Evolutionary conservation across 2,797 vertebrate species (phyloP).

Genomic region (Linurgus olivaceus): DNA sequence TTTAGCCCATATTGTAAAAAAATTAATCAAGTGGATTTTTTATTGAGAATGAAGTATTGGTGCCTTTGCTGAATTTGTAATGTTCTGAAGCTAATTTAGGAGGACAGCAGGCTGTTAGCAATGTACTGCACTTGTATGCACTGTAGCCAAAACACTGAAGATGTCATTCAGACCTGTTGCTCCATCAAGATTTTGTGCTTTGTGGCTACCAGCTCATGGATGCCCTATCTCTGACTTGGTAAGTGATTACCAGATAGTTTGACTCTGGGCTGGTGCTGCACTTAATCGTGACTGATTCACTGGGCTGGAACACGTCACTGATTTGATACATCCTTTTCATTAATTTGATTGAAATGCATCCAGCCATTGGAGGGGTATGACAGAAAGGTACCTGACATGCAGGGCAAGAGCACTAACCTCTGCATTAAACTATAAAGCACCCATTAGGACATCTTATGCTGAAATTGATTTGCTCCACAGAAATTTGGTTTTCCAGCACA

Average conservation of each 20-base stretch:
- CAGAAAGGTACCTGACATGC: conserved; percentile 25
- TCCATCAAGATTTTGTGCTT: background rate
- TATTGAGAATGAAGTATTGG: background rate
- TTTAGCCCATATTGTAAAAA: background rate
- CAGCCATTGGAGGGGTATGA: conserved; percentile 13
- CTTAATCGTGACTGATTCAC: conserved; percentile 39
- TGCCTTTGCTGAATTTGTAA: background rate
- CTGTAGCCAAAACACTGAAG: background rate
- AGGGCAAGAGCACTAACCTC: conserved; percentile 17
- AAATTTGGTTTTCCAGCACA: conserved; percentile 55
- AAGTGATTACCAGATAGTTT: conserved; percentile 28
- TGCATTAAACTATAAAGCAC: conserved; percentile 47
- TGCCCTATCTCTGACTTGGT: background rate
- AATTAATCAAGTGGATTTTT: background rate
- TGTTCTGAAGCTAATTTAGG: background rate
- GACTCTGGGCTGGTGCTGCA: background rate
- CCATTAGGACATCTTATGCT: conserved; percentile 49
- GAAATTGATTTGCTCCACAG: conserved; percentile 54
- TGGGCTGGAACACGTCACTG: conserved; percentile 40
- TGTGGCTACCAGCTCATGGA: conserved; percentile 3
- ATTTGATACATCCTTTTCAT: conserved; percentile 51
- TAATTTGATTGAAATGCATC: conserved; percentile 46
- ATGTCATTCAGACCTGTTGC: background rate
- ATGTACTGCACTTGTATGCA: background rate
- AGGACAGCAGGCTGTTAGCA: background rate